These are phyloP conservation scores for Condylostylus longicornis DNA, from an alignment of 1,140 invertebrate species.

Conservation along the genomic window DNA sequence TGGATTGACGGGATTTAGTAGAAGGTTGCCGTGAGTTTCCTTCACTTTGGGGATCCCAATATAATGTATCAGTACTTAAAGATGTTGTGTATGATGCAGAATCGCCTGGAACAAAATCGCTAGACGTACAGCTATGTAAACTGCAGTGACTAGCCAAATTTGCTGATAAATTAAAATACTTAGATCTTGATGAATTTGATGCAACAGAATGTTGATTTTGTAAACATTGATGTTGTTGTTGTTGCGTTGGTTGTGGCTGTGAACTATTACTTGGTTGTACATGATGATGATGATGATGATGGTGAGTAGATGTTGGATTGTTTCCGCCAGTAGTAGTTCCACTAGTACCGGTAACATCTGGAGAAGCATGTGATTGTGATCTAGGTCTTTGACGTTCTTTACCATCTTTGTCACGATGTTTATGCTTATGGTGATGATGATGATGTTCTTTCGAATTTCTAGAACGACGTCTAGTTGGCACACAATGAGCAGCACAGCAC, in stretches of 20 bases:
- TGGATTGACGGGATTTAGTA: slow-evolving; percentile 30
- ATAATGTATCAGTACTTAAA: slow-evolving; percentile 65
- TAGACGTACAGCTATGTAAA: slow-evolving; percentile 63
- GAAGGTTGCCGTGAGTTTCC: slow-evolving; percentile 26
- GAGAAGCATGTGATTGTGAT: slow-evolving; percentile 32
- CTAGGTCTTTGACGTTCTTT: slow-evolving; percentile 24
- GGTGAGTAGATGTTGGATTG: slow-evolving; percentile 10
- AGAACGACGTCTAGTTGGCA: slow-evolving; percentile 50
- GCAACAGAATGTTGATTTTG: slow-evolving; percentile 2
- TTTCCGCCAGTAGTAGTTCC: slow-evolving; percentile 14
- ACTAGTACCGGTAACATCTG: slow-evolving; percentile 10
- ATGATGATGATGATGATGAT: not conserved
- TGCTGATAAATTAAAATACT: slow-evolving; percentile 41
- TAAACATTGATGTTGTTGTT: slow-evolving; percentile 5
- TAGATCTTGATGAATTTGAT: slow-evolving; percentile 15
- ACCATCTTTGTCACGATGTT: slow-evolving; percentile 26
- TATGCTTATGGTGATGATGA: slow-evolving; percentile 43
- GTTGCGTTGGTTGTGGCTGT: slow-evolving; percentile 4
- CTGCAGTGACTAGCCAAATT: slow-evolving; percentile 59
- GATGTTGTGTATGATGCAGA: slow-evolving; percentile 68
- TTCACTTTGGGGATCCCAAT: slow-evolving; percentile 52
- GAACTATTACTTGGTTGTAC: slow-evolving; percentile 10
- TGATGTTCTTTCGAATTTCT: slow-evolving; percentile 43
- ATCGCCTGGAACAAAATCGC: slow-evolving; percentile 47
- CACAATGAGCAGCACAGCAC: slow-evolving; percentile 68